Percentiles rank a stretch among this genome's conserved stretches.
Conservation (phyloP, 1,140 invertebrate species). For the Trissolcus basalis region DNA sequence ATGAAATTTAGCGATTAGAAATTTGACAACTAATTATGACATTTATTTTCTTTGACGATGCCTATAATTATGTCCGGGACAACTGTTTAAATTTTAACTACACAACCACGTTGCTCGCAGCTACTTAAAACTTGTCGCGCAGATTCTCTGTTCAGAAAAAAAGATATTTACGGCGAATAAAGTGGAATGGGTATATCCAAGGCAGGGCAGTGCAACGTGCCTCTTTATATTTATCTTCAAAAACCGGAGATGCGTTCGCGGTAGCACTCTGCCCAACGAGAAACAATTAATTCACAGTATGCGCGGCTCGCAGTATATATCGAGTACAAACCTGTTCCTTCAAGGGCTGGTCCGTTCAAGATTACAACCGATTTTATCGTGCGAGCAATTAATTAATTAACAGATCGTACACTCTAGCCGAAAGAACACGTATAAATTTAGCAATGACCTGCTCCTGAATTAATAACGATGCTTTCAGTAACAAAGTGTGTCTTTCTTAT, state of each 20-base stretch:
- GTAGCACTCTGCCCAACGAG: constrained; percentile 31
- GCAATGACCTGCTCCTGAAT: constrained; percentile 31
- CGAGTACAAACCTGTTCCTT: constrained; percentile 56
- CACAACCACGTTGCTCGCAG: constrained; percentile 42
- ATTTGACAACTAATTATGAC: constrained; percentile 35
- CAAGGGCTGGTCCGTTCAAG: constrained; percentile 24
- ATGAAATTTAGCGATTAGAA: too few relatives aligned
- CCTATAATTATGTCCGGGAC: constrained; percentile 40
- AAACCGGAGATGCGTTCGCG: constrained; percentile 46
- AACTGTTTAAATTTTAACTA: constrained; percentile 50
- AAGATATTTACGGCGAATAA: constrained; percentile 44
- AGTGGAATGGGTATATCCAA: constrained; percentile 6
- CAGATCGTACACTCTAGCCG: constrained; percentile 51
- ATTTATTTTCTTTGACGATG: constrained; percentile 48
- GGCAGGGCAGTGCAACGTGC: neutral
- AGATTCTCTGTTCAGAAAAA: constrained; percentile 26
- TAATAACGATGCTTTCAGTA: constrained; percentile 27
- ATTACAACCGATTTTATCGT: constrained; percentile 50
- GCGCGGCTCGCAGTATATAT: constrained; percentile 29
- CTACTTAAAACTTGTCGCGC: constrained; percentile 24
- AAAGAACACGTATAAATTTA: constrained; percentile 52
- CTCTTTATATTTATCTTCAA: constrained; percentile 46
- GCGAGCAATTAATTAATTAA: constrained; percentile 61
- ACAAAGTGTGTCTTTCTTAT: constrained; percentile 5
- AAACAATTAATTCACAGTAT: constrained; percentile 57